Evolutionary conservation across 2,797 vertebrate species (phyloP).

Genomic region (Halcyon chelicuti): DNA sequence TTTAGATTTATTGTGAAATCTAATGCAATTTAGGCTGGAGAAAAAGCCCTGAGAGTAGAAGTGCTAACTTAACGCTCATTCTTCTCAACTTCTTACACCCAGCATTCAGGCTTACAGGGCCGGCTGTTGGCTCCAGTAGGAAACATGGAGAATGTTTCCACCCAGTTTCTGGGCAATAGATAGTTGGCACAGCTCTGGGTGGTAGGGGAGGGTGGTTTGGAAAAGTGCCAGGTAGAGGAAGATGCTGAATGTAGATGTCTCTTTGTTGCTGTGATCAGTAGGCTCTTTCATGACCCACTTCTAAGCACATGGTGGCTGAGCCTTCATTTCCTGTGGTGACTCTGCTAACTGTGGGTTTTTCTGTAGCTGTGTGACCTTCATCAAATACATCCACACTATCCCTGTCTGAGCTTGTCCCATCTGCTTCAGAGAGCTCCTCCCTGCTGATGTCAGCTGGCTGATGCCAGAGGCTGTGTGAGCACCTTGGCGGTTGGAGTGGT

Average conservation of each 20-base stretch:
- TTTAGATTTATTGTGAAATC: neutral
- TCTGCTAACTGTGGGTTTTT: neutral
- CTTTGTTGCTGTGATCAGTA: neutral
- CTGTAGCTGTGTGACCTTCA: neutral
- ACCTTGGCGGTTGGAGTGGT: fast-evolving
- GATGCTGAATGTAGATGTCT: neutral
- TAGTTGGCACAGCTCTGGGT: neutral
- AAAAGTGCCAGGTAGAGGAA: neutral
- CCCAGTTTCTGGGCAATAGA: neutral
- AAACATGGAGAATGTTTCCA: neutral
- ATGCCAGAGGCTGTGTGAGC: neutral
- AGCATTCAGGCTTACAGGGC: neutral
- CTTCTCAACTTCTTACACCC: neutral
- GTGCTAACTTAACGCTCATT: neutral
- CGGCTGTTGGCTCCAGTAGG: neutral
- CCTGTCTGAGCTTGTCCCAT: neutral
- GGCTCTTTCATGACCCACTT: neutral
- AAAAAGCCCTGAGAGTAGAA: neutral
- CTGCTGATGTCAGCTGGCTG: neutral
- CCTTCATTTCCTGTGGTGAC: neutral
- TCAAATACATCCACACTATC: fast-evolving
- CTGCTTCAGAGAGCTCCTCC: neutral
- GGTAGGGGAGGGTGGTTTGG: neutral
- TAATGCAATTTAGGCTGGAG: neutral
- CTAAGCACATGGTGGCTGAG: neutral